Percentiles rank a stretch among this genome's conserved stretches.
These are phyloP conservation scores for Mimas tiliae DNA, from an alignment of 2,888 invertebrate genomes.

Conservation along the genomic window DNA sequence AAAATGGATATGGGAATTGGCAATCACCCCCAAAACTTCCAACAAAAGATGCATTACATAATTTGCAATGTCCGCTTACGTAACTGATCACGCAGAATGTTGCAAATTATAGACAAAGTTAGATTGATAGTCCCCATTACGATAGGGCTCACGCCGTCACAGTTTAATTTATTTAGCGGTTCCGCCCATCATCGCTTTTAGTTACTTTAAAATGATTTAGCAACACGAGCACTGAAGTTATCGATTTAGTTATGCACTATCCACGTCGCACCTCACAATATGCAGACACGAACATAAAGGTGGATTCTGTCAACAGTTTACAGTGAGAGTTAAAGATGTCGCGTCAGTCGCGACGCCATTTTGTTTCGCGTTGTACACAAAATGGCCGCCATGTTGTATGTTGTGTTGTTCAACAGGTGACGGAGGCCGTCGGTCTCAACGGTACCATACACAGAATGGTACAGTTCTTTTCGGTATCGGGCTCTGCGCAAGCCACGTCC, in stretches of 20 bases:
- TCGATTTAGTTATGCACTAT: slow-evolving; percentile 55
- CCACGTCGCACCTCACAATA: slow-evolving; percentile 53
- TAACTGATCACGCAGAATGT: slow-evolving; percentile 47
- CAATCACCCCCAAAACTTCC: slow-evolving; percentile 36
- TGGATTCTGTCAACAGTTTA: slow-evolving; percentile 38
- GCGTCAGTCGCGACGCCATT: slow-evolving; percentile 41
- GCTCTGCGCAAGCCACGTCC: slow-evolving; percentile 85
- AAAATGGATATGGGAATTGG: slow-evolving; percentile 35
- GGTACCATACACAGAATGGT: slow-evolving; percentile 86
- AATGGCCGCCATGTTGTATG: slow-evolving; percentile 74
- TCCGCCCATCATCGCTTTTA: slow-evolving; percentile 75
- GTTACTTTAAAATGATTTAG: slow-evolving; percentile 56
- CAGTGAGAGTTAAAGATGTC: not conserved
- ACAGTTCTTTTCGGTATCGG: slow-evolving; percentile 86
- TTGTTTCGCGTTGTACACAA: slow-evolving; percentile 48
- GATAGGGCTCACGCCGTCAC: slow-evolving; percentile 68
- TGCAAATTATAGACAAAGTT: slow-evolving; percentile 52
- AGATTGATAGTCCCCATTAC: slow-evolving; percentile 14
- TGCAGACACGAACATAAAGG: slow-evolving; percentile 32
- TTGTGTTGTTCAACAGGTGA: slow-evolving; percentile 86
- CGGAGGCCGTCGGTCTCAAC: slow-evolving; percentile 86
- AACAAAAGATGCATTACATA: slow-evolving; percentile 38
- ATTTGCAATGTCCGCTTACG: slow-evolving; percentile 50
- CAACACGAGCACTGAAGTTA: slow-evolving; percentile 63
- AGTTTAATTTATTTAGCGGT: slow-evolving; percentile 70